These are phyloP conservation scores for Melanerpes aurifrons DNA, from an alignment of 2,113 vertebrate species.

Conservation along the genomic window DNA sequence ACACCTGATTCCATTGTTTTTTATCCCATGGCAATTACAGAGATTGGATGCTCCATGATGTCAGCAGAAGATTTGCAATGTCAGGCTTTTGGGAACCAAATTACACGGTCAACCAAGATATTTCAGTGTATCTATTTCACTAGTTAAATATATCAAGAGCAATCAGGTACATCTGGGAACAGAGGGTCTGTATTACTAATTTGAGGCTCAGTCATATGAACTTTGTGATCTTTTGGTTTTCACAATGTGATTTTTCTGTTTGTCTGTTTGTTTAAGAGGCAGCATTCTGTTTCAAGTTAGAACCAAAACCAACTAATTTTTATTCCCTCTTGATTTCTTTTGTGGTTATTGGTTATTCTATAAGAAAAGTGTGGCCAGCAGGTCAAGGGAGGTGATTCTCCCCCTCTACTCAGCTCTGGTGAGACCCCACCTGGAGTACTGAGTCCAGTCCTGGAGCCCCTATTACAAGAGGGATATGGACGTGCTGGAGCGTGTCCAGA, in stretches of 20 bases:
- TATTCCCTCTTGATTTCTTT: no score
- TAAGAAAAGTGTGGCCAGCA: no score
- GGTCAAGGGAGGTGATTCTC: no score
- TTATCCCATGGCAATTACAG: background rate
- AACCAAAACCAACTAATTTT: no score
- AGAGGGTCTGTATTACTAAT: background rate
- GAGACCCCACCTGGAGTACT: no score
- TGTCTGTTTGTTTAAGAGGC: no score
- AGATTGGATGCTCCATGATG: background rate
- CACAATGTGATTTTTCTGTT: background rate
- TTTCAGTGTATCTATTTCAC: background rate
- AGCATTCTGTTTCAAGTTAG: no score
- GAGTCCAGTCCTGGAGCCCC: no score
- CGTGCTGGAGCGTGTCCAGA: no score
- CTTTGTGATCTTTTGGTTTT: background rate
- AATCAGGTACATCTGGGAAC: fast-evolving
- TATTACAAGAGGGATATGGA: no score
- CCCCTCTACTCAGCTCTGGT: no score
- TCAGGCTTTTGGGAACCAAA: conserved; percentile 2
- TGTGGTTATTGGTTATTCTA: no score
- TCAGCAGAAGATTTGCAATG: background rate
- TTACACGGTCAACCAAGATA: background rate
- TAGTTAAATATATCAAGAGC: background rate
- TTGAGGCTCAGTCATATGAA: background rate
- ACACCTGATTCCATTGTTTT: background rate